These are phyloP conservation scores for Isaurus tuberculatus DNA, from an alignment of 92 coral and sea anemone species.

Conservation along the genomic window DNA sequence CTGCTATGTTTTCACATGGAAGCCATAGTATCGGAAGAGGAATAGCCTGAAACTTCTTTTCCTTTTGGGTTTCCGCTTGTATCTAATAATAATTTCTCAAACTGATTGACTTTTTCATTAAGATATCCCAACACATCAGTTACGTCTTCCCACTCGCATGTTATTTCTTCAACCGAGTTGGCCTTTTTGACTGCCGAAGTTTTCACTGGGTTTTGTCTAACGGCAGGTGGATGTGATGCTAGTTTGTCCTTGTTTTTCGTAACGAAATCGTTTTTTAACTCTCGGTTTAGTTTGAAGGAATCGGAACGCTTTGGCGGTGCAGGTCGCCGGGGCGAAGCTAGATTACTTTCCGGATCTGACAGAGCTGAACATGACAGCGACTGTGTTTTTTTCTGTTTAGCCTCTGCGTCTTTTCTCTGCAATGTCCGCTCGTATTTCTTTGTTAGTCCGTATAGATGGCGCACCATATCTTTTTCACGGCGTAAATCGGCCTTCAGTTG, in stretches of 20 bases:
- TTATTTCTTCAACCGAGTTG: slow-evolving; percentile 68
- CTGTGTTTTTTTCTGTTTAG: slow-evolving; percentile 58
- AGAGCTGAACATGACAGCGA: slow-evolving; percentile 28
- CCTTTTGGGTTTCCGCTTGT: slow-evolving; percentile 77
- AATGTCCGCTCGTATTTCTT: slow-evolving; percentile 91
- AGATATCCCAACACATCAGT: slow-evolving; percentile 89
- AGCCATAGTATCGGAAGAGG: slow-evolving; percentile 84
- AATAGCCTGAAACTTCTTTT: slow-evolving; percentile 71
- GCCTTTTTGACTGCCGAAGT: slow-evolving; percentile 54
- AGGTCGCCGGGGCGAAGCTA: slow-evolving; percentile 63
- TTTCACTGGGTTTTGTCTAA: slow-evolving; percentile 45
- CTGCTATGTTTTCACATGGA: slow-evolving; percentile 42
- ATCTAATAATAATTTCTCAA: slow-evolving; percentile 83
- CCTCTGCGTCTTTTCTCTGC: slow-evolving; percentile 90
- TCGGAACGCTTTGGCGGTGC: slow-evolving; percentile 91
- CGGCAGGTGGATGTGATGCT: slow-evolving; percentile 20
- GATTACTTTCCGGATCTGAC: slow-evolving; percentile 54
- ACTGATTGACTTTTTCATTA: slow-evolving; percentile 90
- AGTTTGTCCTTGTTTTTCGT: slow-evolving; percentile 69
- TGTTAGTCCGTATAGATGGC: slow-evolving; percentile 77
- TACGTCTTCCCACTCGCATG: slow-evolving; percentile 89
- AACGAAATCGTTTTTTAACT: slow-evolving; percentile 53
- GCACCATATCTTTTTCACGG: slow-evolving; percentile 88
- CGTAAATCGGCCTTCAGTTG: slow-evolving; percentile 84
- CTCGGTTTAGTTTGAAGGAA: slow-evolving; percentile 78